Evolutionary conservation across 92 coral and sea anemone species (phyloP), one percentile per base, ranked within the genome.

Genomic region (Isaurus tuberculatus): DNA sequence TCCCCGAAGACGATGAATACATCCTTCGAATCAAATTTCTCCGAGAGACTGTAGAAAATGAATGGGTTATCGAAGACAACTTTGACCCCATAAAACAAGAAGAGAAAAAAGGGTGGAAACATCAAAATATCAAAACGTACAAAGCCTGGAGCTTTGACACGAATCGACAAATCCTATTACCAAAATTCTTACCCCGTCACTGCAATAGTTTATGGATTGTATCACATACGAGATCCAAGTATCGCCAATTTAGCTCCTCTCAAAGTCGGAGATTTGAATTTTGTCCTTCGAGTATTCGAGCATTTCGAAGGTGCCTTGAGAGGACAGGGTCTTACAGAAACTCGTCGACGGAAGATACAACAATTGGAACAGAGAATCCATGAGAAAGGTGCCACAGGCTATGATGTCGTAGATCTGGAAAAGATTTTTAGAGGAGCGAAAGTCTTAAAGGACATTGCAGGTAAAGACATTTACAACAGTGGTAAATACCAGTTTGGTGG

Each of bases 291-390:
- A 8, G 70, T 77, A 6, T 1, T 77, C 3, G 68, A 77, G 70
- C 83, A 77, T 67, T 77, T 77, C 19, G 44, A 77, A 58, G 26
- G 14, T 32, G n/a, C 72, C 0, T 17, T 65, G 0, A 77, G 70
- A 23, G 83, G 83, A 2, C 83, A 77, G 0, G 83, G 83, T 8
- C 83, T 77, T 58, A 77, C 70, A 8, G 34, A 40, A 42, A 33
- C 70, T 37, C 27, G 84, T 0, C 13, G 60, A 15, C 61, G 31
- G 15, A 80, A 79, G n/a, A 79, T 79, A 19, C 9, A 2, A 8
- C 34, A 63, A 27, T 79, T 73, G 84, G 84, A 79, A 27, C 3
- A 63, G 6, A 19, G 33, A 11, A 19, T 29, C 8, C 73, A n/a
- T 26, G n/a, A 33, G 3, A 20, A 29, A 1, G 73, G 84, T 0